A percentile compares a stretch with the other conserved stretches of the same genome.
Evolutionary conservation across 2,888 invertebrate genomes (phyloP).

Genomic region (Acronicta aceris): DNA sequence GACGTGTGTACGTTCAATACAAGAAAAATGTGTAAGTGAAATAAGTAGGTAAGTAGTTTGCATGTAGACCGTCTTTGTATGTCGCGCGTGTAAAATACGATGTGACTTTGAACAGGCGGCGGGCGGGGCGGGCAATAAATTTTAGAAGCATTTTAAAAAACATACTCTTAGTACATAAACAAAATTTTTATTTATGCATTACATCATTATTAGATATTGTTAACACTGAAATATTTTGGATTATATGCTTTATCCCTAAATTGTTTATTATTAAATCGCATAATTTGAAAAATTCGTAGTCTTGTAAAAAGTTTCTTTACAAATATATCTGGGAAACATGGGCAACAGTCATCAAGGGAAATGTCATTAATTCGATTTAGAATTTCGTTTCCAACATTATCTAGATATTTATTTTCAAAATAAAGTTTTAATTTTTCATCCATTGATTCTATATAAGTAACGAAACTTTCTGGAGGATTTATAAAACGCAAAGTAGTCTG

Average conservation of each 20-base stretch:
- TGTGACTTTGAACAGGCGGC: background rate
- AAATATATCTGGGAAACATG: slow-evolving; percentile 1
- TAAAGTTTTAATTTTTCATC: background rate
- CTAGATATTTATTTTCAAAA: background rate
- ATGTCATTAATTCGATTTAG: too few species aligned
- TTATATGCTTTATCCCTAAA: slow-evolving; percentile 1
- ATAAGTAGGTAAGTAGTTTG: background rate
- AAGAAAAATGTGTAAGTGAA: background rate
- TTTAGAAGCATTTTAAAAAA: background rate
- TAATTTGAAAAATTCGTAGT: background rate
- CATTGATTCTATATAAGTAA: background rate
- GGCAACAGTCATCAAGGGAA: background rate
- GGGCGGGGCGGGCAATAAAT: background rate
- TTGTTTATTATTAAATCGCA: background rate
- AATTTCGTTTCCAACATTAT: slow-evolving; percentile 1
- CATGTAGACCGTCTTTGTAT: too few species aligned
- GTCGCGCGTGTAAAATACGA: too few species aligned
- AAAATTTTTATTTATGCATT: background rate
- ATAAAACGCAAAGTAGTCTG: background rate
- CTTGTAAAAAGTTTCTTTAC: slow-evolving; percentile 1
- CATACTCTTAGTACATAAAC: too few species aligned
- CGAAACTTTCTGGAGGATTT: background rate
- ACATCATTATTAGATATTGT: background rate
- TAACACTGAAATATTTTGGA: slow-evolving; percentile 1
- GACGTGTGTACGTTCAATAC: background rate